Evolutionary conservation across 2,888 invertebrate genomes (phyloP).

Genomic region (Eupithecia exiguata): DNA sequence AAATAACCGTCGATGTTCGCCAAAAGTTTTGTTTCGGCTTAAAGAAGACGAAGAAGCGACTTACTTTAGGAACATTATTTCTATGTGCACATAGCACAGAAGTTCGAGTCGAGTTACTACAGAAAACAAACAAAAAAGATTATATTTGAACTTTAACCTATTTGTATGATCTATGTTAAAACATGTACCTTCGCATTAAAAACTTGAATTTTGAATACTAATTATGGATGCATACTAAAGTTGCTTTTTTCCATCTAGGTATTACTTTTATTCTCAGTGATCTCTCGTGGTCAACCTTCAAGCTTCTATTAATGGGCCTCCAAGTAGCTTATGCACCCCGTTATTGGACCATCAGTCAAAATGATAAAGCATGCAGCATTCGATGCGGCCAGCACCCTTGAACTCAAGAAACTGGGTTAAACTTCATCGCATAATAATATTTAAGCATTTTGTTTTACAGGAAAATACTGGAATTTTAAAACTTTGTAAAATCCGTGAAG

Average conservation of each 20-base stretch:
- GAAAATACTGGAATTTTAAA: not conserved
- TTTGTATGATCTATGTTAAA: too few relatives aligned
- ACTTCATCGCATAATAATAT: constrained; percentile 21
- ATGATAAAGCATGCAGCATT: constrained; percentile 6
- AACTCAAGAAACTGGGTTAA: constrained; percentile 29
- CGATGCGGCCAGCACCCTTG: constrained; percentile 28
- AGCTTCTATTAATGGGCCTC: not conserved
- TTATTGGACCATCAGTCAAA: constrained; percentile 7
- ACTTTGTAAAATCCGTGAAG: not conserved
- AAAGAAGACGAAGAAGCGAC: not conserved
- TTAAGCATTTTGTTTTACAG: constrained; percentile 14
- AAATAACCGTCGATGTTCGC: not conserved
- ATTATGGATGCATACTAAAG: too few relatives aligned
- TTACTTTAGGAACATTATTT: not conserved
- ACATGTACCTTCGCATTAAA: too few relatives aligned
- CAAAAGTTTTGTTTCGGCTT: not conserved
- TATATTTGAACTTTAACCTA: too few relatives aligned
- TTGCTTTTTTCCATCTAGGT: too few relatives aligned
- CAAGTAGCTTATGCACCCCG: not conserved
- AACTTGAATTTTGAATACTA: too few relatives aligned
- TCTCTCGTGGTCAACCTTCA: not conserved
- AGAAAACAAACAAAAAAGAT: too few relatives aligned
- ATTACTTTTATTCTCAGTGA: not conserved
- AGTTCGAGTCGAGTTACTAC: too few relatives aligned
- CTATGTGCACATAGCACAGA: not conserved